Evolutionary conservation across 2,888 invertebrate species (phyloP).

Genomic region (Polydrusus tereticollis): DNA sequence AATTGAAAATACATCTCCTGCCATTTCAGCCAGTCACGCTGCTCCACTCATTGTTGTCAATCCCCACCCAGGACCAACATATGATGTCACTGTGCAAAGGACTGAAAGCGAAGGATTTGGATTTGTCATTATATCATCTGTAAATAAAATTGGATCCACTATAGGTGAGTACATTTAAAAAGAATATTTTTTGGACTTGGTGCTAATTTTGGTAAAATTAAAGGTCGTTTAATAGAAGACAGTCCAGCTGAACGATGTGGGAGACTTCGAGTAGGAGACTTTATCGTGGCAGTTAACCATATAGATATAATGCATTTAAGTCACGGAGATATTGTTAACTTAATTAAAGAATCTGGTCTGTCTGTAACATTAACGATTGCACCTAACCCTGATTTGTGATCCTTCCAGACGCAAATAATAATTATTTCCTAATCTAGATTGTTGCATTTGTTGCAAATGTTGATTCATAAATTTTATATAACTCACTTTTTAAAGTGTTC

Average conservation of each 20-base stretch:
- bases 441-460: constrained; percentile 30
- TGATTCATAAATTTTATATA: constrained; percentile 33
- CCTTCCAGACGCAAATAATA: constrained; percentile 25
- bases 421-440: constrained; percentile 27
- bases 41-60: constrained; percentile 51
- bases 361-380: constrained; percentile 89
- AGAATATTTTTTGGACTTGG: neutral
- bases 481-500: constrained; percentile 12
- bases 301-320: constrained; percentile 91
- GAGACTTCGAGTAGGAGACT: constrained; percentile 91
- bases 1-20: constrained; percentile 53
- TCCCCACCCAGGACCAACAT: constrained; percentile 74
- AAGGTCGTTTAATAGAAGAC: constrained; percentile 93
- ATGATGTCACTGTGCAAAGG: constrained; percentile 92
- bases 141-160: constrained; percentile 88
- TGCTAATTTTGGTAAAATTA: constrained; percentile 44
- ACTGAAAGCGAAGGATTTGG: constrained; percentile 98
- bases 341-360: constrained; percentile 96
- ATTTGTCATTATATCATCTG: constrained; percentile 97
- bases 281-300: constrained; percentile 95
- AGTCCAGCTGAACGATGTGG: constrained; percentile 97
- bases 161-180: constrained; percentile 74
- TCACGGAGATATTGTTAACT: constrained; percentile 96
- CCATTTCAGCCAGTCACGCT: constrained; percentile 34
- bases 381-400: constrained; percentile 71